Evolutionary conservation across 2,888 invertebrate species (phyloP), one percentile per base, ranked within the genome.

Genomic region (Drosophila gaucha): DNA sequence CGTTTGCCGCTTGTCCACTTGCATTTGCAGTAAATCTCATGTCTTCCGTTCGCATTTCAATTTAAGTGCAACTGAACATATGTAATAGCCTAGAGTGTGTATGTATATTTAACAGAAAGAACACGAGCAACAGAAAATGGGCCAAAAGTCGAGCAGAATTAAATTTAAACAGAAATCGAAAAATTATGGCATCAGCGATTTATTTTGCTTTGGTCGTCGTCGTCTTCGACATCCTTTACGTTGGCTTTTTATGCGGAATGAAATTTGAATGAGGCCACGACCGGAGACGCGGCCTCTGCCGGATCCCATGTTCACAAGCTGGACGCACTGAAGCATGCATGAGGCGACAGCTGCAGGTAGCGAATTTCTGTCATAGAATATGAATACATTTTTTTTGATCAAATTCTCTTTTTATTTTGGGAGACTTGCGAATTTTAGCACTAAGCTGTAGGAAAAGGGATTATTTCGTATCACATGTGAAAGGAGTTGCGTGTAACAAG

Each of bases 311-410:
- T 35, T 10, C 56, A 41, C 47, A 46, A 16, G 6, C 39, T 43
- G 43, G 51, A 66, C 58, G 74, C 74, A 74, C 43, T 64, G 59
- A 67, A 72, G 60, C 64, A 63, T 67, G 52, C 16, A n/a, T n/a
- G 55, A 28, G 67, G 59, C 69, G 63, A 77, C 85, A 80, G 79
- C 85, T 80, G 80, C 77, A 71, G 44, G 56, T 59, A 67, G 65
- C 74, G 51, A 76, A 56, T 26, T 72, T 80, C 36, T 63, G 74
- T 55, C 67, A 71, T 70, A 59, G 58, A 70, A 73, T 70, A 60
- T 66, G 50, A 74, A 58, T 33, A 36, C 10, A 20, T 14, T 54
- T 43, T 36, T 41, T 47, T 31, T 18, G 20, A 8, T 30, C 18
- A 43, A 41, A 41, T 24, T 50, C n/a, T 6, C 9, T 36, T 46